Conservation (phyloP, 2,888 invertebrate genomes). For the Lucinisca nassula region DNA sequence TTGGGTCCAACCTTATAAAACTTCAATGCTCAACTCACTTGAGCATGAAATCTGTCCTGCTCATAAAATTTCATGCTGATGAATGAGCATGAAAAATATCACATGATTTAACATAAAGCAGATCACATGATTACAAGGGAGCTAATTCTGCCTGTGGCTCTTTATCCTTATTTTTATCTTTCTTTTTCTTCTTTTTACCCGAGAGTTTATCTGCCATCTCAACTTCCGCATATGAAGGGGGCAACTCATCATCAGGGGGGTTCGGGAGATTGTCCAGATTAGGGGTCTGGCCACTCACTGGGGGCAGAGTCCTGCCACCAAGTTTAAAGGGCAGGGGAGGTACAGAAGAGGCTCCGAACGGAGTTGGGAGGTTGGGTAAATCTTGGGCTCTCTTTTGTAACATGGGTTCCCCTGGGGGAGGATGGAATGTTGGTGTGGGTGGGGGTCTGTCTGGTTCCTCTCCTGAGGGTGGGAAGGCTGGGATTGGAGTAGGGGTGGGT, state of each 20-base stretch:
- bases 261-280: slow-evolving; percentile 70
- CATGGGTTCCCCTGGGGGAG: slow-evolving; percentile 71
- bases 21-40: too few relatives aligned
- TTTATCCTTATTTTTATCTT: slow-evolving; percentile 39
- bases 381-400: slow-evolving; percentile 59
- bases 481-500: slow-evolving; percentile 43
- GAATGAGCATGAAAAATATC: too few relatives aligned
- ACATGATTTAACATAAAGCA: too few relatives aligned
- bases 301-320: slow-evolving; percentile 43
- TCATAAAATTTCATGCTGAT: too few relatives aligned
- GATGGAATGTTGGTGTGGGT: slow-evolving; percentile 71
- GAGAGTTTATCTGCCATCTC: slow-evolving; percentile 72
- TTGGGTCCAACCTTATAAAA: too few relatives aligned
- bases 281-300: slow-evolving; percentile 37
- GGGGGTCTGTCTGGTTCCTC: slow-evolving; percentile 53
- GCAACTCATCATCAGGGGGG: slow-evolving; percentile 64
- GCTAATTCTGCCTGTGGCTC: slow-evolving; percentile 58
- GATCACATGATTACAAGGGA: slow-evolving; percentile 60
- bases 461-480: slow-evolving; percentile 49
- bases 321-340: slow-evolving; percentile 64
- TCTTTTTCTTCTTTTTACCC: slow-evolving; percentile 67
- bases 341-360: slow-evolving; percentile 55
- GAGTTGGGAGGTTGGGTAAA: slow-evolving; percentile 60
- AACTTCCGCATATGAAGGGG: slow-evolving; percentile 70
- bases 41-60: too few relatives aligned